phyloP scores from a whole-genome alignment of 2,888 invertebrate species.

The Bombylius major region DNA sequence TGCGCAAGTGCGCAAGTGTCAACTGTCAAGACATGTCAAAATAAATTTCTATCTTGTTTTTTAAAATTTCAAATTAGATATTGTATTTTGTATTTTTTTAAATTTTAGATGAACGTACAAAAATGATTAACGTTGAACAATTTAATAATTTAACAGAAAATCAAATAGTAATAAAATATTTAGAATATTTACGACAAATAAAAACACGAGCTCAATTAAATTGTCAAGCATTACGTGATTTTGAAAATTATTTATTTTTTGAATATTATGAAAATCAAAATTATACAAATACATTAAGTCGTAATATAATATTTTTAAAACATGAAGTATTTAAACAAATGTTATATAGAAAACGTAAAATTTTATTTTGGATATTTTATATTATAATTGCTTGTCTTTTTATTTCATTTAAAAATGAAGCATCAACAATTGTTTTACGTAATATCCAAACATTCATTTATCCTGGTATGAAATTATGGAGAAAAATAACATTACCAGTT shows the following conservation, averaged over 20 bases:
- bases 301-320: constrained; percentile 24
- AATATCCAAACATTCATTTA: constrained; percentile 70
- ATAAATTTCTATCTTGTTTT: too few relatives aligned
- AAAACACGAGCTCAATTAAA: constrained; percentile 43
- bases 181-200: constrained; percentile 44
- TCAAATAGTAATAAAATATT: constrained; percentile 40
- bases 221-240: constrained; percentile 47
- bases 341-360: constrained; percentile 31
- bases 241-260: constrained; percentile 44
- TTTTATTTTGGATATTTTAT: constrained; percentile 31
- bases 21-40: too few relatives aligned
- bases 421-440: constrained; percentile 53
- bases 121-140: too few relatives aligned
- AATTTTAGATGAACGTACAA: too few relatives aligned
- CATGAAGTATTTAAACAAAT: constrained; percentile 36
- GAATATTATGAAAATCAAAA: constrained; percentile 39
- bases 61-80: too few relatives aligned
- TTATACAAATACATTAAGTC: constrained; percentile 1
- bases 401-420: constrained; percentile 45
- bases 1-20: too few relatives aligned
- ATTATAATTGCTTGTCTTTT: constrained; percentile 28
- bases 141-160: constrained; percentile 20
- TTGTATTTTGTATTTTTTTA: too few relatives aligned
- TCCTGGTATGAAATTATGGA: constrained; percentile 60
- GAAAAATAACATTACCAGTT: constrained; percentile 63